A percentile compares a stretch with the other conserved stretches of the same genome.
phyloP scores from a whole-genome alignment of 1,140 invertebrate species.

The Macrotrachela quadricornifera region DNA sequence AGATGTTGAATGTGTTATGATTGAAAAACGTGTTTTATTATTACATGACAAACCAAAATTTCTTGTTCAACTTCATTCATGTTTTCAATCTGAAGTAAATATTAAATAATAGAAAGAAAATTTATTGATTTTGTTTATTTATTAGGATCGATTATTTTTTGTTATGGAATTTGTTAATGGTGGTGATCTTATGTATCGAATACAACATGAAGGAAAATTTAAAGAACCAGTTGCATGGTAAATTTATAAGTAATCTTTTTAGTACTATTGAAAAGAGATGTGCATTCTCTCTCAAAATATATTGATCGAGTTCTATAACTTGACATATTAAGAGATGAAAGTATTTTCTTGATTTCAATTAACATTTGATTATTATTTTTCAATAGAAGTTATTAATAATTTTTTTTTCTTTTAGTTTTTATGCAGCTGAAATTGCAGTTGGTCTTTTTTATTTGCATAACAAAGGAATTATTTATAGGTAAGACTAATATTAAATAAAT shows the following conservation, averaged over 20 bases:
- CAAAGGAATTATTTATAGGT: constrained; percentile 81
- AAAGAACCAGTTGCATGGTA: constrained; percentile 98
- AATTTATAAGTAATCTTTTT: too few relatives aligned
- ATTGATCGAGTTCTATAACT: too few relatives aligned
- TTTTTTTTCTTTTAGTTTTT: constrained; percentile 51
- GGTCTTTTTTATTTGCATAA: constrained; percentile 84
- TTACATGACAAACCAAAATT: constrained; percentile 84
- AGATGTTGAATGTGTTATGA: constrained; percentile 98
- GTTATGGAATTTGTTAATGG: constrained; percentile 99
- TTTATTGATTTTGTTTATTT: constrained; percentile 12
- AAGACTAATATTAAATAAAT: constrained; percentile 6
- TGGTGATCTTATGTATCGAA: constrained; percentile 97
- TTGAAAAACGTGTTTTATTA: constrained; percentile 86
- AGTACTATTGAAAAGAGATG: too few relatives aligned
- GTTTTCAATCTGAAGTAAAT: constrained; percentile 81
- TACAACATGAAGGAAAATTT: constrained; percentile 97
- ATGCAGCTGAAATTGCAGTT: constrained; percentile 92
- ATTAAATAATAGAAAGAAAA: background rate
- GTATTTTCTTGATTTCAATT: too few relatives aligned
- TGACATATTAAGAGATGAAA: too few relatives aligned
- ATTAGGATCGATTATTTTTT: constrained; percentile 90
- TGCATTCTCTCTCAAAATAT: too few relatives aligned
- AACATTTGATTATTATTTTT: too few relatives aligned
- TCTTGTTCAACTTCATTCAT: constrained; percentile 88
- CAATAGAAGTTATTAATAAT: constrained; percentile 31